Base-by-base conservation (phyloP, 2,888 invertebrate genomes). In the Steinernema scapterisci region DNA sequence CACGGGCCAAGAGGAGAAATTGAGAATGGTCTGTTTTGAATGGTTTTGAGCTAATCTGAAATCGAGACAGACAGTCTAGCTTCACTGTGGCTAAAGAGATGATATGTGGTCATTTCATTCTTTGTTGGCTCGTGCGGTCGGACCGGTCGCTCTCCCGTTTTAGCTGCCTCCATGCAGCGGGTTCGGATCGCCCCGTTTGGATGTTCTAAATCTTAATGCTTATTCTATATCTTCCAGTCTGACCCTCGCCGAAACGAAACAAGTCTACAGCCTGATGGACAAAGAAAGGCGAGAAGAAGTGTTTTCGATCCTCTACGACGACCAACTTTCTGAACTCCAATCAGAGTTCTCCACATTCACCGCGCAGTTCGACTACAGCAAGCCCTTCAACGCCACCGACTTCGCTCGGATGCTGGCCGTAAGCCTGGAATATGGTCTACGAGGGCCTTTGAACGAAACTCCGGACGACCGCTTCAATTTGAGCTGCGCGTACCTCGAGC, bases 291-390 rank as follows among this genome's bases (percentile, higher is more conserved):
- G 82, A 11, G 80, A 75, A n/a, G 79, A 80, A 71, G 81, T 85
- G 13, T 78, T 82, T 43, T 77, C 75, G 13, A 80, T 83, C 38
- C 71, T 86, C 31, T 63, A 63, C 16, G 63, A 63, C 27, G 63
- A 27, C 27, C 63, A 63, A 31, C 38, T 31, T 5, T 1, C 16
- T 3, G 81, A 83, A 27, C 80, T 81, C 70, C 80, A 81, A 44
- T 79, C 85, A 76, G 77, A 78, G 11, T 86, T 85, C 71, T 83
- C 78, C 70, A 78, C 86, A 1, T 86, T 85, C 76, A 80, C 78
- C 75, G 80, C 81, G 3, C 81, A 85, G 71, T 77, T 82, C 51
- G 86, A 84, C 23, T 85, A 80, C 75, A 76, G 63, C 56, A 77
- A 75, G 9, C 75, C 75, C 48, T 77, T 83, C 71, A 84, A 75